Percentiles rank a stretch among this genome's conserved stretches.
Evolutionary conservation across 1,140 invertebrate genomes (phyloP).

Genomic region (Drosophila fuyamai): DNA sequence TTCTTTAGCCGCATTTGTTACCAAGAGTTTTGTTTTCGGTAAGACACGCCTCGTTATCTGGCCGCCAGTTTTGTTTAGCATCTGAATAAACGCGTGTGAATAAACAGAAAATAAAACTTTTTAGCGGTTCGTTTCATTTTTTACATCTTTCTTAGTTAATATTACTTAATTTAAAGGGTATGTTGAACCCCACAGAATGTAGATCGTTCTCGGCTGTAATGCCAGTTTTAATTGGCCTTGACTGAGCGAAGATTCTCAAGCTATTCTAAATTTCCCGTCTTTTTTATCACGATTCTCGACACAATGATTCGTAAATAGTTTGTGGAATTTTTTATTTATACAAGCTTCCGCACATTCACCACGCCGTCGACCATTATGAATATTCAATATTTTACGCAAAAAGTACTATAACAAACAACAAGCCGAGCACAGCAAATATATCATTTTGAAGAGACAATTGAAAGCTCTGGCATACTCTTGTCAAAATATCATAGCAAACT

Average conservation of each 20-base stretch:
- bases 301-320: slow-evolving; percentile 75
- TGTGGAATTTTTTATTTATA: slow-evolving; percentile 44
- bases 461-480: slow-evolving; percentile 31
- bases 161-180: slow-evolving; percentile 3
- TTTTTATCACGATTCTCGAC: slow-evolving; percentile 61
- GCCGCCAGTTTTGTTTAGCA: slow-evolving; percentile 57
- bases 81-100: slow-evolving; percentile 68
- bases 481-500: slow-evolving; percentile 14
- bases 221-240: slow-evolving; percentile 26
- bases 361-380: slow-evolving; percentile 55
- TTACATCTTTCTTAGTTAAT: slow-evolving; percentile 49
- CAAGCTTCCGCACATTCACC: slow-evolving; percentile 77
- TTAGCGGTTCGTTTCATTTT: slow-evolving; percentile 8
- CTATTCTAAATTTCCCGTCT: slow-evolving; percentile 16
- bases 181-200: neutral
- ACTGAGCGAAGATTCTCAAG: slow-evolving; percentile 15
- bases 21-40: slow-evolving; percentile 6
- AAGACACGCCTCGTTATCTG: slow-evolving; percentile 64
- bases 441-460: slow-evolving; percentile 30
- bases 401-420: slow-evolving; percentile 45
- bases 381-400: slow-evolving; percentile 77
- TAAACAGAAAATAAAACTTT: slow-evolving; percentile 38
- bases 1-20: slow-evolving; percentile 2
- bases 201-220: slow-evolving; percentile 28
- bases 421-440: slow-evolving; percentile 37